These are phyloP conservation scores for Crotalus viridis DNA, from an alignment of 2,113 vertebrate species.

Conservation along the genomic window DNA sequence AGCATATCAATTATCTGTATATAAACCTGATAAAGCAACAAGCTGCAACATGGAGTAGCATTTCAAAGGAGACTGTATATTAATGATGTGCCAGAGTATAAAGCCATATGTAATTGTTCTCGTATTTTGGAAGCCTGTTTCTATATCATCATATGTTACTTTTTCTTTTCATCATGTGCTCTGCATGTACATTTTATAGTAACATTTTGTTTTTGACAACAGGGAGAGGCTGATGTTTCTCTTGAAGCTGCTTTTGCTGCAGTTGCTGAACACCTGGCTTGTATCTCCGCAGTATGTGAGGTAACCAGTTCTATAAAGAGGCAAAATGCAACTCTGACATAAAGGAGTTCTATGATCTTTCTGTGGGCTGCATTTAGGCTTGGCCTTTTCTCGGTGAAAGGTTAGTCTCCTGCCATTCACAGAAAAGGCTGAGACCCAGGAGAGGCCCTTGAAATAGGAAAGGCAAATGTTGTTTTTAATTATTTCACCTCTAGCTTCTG, in stretches of 20 bases:
- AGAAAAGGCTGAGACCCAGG: not conserved
- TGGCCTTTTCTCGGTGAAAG: not conserved
- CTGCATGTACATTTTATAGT: fast-evolving
- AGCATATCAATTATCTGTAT: not conserved
- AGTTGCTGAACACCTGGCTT: slow-evolving; percentile 75
- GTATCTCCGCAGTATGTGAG: slow-evolving; percentile 79
- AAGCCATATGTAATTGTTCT: not conserved
- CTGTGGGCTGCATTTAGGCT: not conserved
- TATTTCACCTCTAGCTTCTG: not conserved
- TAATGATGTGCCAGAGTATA: not conserved
- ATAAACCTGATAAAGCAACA: not conserved
- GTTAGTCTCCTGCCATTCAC: not conserved
- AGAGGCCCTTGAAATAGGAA: not conserved
- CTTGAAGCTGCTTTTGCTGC: slow-evolving; percentile 77
- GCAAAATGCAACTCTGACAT: fast-evolving
- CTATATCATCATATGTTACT: not conserved
- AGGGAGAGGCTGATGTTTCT: slow-evolving; percentile 42
- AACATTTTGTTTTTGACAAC: not conserved
- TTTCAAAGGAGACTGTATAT: not conserved
- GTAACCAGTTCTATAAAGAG: slow-evolving; percentile 60
- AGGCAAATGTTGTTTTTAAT: not conserved
- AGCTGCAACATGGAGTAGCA: not conserved
- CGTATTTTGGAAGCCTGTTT: not conserved
- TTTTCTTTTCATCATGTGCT: not conserved
- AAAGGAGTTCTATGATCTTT: not conserved